These are phyloP conservation scores for Akabosia matsudoensis DNA, from an alignment of 1,140 invertebrate species.

Conservation along the genomic window DNA sequence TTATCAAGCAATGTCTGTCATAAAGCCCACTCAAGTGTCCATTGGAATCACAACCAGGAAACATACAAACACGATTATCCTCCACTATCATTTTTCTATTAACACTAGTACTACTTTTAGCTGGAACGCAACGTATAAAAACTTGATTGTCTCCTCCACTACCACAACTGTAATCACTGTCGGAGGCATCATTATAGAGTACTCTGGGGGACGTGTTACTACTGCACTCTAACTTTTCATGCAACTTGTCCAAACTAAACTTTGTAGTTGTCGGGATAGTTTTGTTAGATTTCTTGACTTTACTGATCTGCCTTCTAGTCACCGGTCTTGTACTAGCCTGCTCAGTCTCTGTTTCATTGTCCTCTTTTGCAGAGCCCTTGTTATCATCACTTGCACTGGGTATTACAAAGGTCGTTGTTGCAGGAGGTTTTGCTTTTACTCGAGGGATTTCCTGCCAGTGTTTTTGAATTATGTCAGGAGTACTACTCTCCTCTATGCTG, in stretches of 20 bases:
- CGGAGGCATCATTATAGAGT: conserved; percentile 1
- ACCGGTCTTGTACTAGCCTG: conserved; percentile 13
- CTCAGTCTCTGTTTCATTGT: neutral
- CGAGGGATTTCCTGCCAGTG: conserved; percentile 10
- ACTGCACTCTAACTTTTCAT: conserved; percentile 8
- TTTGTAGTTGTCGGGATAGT: conserved; percentile 12
- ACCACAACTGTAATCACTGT: conserved; percentile 15
- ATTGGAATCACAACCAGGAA: conserved; percentile 81
- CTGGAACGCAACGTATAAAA: conserved; percentile 21
- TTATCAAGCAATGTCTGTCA: conserved; percentile 42
- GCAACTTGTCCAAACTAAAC: conserved; percentile 10
- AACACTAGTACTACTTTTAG: conserved; percentile 1
- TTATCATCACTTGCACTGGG: conserved; percentile 5
- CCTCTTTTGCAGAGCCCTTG: neutral
- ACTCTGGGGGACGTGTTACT: neutral
- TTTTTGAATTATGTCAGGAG: conserved; percentile 10
- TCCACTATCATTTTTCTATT: neutral
- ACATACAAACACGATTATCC: conserved; percentile 36
- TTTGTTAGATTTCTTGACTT: conserved; percentile 2
- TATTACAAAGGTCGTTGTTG: neutral
- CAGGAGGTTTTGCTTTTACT: conserved; percentile 8
- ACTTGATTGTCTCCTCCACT: conserved; percentile 15
- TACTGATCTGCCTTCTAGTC: conserved; percentile 11
- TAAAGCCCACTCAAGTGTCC: conserved; percentile 78
- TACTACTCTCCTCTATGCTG: neutral